A percentile compares a stretch with the other conserved stretches of the same genome.
phyloP scores from a whole-genome alignment of 2,888 invertebrate genomes.

The Apamea epomidion region DNA sequence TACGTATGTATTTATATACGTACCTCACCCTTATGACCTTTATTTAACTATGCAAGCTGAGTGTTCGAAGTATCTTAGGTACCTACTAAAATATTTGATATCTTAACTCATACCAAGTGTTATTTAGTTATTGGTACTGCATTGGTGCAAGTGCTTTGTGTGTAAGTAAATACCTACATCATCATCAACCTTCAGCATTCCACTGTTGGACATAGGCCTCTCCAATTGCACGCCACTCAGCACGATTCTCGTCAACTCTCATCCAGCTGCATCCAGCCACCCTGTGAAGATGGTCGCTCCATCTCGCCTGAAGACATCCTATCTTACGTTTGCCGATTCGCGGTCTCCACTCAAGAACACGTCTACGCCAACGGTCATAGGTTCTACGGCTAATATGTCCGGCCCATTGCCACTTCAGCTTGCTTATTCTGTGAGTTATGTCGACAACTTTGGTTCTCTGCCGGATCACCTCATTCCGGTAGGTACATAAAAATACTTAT shows the following conservation, averaged over 20 bases:
- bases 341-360: background rate
- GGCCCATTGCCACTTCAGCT: background rate
- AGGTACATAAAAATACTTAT: background rate
- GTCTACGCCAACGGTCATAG: background rate
- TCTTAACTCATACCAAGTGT: slow-evolving; percentile 3
- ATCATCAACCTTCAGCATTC: background rate
- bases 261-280: background rate
- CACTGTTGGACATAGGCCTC: background rate
- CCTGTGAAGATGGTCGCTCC: background rate
- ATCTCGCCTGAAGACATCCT: background rate
- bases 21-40: slow-evolving; percentile 29
- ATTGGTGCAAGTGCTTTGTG: background rate
- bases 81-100: background rate
- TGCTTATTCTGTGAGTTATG: too few relatives aligned
- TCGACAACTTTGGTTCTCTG: too few relatives aligned
- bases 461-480: background rate
- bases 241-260: background rate
- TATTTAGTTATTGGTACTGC: slow-evolving; percentile 4
- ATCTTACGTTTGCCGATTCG: too few relatives aligned
- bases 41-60: slow-evolving; percentile 28
- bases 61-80: slow-evolving; percentile 1
- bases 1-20: slow-evolving; percentile 9
- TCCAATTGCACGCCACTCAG: background rate
- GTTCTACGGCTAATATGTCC: background rate
- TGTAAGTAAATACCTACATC: background rate